phyloP scores from a whole-genome alignment of 2,113 vertebrate species.

The Malurus alboscapulatus region DNA sequence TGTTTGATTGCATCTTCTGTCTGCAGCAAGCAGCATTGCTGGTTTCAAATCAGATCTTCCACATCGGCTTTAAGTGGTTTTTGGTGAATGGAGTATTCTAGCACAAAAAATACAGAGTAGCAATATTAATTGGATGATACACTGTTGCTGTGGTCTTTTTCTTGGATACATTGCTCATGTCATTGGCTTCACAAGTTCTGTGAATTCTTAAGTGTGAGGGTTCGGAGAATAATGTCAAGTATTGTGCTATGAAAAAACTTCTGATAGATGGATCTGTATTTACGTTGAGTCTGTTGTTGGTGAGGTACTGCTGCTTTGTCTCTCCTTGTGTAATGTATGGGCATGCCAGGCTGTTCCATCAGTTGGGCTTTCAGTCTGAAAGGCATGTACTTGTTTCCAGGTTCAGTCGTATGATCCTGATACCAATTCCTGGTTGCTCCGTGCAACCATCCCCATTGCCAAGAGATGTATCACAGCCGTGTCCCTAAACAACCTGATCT shows the following conservation, averaged over 20 bases:
- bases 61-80: background rate
- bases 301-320: background rate
- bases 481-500: slow-evolving; percentile 93
- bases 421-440: slow-evolving; percentile 87
- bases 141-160: background rate
- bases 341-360: background rate
- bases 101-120: background rate
- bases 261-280: rapidly evolving
- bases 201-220: background rate
- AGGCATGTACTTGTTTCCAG: slow-evolving; percentile 68
- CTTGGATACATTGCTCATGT: background rate
- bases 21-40: background rate
- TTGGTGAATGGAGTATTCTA: background rate
- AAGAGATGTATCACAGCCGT: slow-evolving; percentile 97
- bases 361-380: background rate
- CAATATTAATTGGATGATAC: background rate
- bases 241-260: background rate
- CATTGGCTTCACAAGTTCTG: background rate
- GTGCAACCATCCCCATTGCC: slow-evolving; percentile 95
- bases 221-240: background rate
- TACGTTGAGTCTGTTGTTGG: background rate
- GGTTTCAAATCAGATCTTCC: background rate
- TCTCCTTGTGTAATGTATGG: background rate
- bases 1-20: background rate
- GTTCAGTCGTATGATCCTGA: slow-evolving; percentile 97